A percentile compares a stretch with the other conserved stretches of the same genome.
These are phyloP conservation scores for Atherinomorus stipes DNA, from an alignment of 2,113 vertebrate species.

Conservation along the genomic window DNA sequence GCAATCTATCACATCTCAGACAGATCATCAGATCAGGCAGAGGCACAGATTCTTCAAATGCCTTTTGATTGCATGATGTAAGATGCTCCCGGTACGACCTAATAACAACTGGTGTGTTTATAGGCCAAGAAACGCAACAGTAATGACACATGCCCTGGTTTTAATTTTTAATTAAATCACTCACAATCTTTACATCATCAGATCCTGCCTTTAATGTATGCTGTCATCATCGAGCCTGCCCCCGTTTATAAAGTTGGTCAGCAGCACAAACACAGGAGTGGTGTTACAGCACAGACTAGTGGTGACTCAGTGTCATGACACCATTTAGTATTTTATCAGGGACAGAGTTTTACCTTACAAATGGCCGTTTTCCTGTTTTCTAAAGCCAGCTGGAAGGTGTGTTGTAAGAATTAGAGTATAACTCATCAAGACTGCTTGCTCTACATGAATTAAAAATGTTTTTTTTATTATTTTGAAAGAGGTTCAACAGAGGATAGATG, in stretches of 20 bases:
- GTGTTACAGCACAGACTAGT: conserved; percentile 76
- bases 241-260: conserved; percentile 69
- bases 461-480: background rate
- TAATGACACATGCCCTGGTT: conserved; percentile 20
- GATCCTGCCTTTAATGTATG: conserved; percentile 65
- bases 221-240: conserved; percentile 70
- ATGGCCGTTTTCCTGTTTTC: background rate
- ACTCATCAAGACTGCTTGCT: background rate
- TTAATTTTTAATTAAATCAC: conserved; percentile 35
- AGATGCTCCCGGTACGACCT: background rate
- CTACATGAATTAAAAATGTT: background rate
- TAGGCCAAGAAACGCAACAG: conserved; percentile 6
- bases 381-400: background rate
- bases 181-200: conserved; percentile 47
- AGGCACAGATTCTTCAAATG: conserved; percentile 3
- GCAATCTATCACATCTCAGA: conserved; percentile 4
- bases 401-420: too few relatives aligned
- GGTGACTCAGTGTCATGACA: conserved; percentile 49
- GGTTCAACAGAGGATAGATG: conserved; percentile 21
- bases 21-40: background rate
- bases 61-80: conserved; percentile 8
- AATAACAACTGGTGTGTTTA: conserved; percentile 11
- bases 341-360: too few relatives aligned
- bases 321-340: conserved; percentile 1
- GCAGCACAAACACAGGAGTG: conserved; percentile 54